These are phyloP conservation scores for Gymnoscopelus braueri DNA, from an alignment of 2,797 vertebrate genomes.

Conservation along the genomic window DNA sequence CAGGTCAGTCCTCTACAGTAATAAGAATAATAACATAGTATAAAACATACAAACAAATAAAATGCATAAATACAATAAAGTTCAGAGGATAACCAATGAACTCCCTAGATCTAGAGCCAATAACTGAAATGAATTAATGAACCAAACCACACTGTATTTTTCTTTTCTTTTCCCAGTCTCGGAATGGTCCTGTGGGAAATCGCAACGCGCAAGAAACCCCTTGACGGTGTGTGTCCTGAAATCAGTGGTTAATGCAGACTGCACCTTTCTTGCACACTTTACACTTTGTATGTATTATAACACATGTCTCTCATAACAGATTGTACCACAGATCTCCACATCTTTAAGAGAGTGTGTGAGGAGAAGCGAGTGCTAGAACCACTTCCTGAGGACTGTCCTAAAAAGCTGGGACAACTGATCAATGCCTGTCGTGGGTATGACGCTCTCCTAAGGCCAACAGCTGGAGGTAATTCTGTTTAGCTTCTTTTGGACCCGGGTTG, in stretches of 20 bases:
- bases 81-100: no score
- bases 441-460: slow-evolving; percentile 78
- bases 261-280: not conserved
- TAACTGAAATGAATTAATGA: not conserved
- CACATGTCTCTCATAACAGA: slow-evolving; percentile 64
- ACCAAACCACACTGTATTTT: no score
- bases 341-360: slow-evolving; percentile 73
- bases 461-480: slow-evolving; percentile 73
- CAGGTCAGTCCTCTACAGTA: slow-evolving; percentile 77
- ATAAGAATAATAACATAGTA: not conserved
- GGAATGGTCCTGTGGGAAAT: slow-evolving; percentile 93
- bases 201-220: slow-evolving; percentile 80
- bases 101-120: no score
- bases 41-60: no score
- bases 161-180: slow-evolving; percentile 78
- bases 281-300: not conserved
- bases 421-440: slow-evolving; percentile 76
- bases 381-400: slow-evolving; percentile 79
- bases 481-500: no score
- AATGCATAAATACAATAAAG: no score
- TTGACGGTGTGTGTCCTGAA: slow-evolving; percentile 79
- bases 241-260: not conserved
- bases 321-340: slow-evolving; percentile 37
- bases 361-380: slow-evolving; percentile 62
- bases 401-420: slow-evolving; percentile 72